Base-by-base conservation (phyloP, 2,888 invertebrate species). In the Diadegma fenestrale region DNA sequence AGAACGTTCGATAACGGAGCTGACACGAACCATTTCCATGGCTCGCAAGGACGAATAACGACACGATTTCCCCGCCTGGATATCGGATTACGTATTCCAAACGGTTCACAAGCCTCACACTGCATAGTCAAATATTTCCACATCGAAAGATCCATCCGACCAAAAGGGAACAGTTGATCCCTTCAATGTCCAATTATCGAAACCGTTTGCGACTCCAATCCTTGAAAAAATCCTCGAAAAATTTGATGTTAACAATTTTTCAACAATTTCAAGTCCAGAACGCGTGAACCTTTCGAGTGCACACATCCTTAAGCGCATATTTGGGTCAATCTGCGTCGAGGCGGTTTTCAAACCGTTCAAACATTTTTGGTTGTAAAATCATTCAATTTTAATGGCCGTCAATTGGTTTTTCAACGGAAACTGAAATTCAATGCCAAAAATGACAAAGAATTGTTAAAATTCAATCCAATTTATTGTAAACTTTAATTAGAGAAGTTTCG, bases 1-100 rank as follows among this genome's bases (percentile, higher is more conserved):
- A 79, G 26, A 83, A 69, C 45, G 26, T 6, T 58, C 64, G 64
- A 41, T 66, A 66, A 66, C 64, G 41, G 33, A n/a, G 41, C 64
- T 66, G 41, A 66, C 64, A 58, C 14, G 58, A 58, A 58, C 26
- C 14, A 58, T 58, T 58, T 58, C 14, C 58, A 58, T 22, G 14
- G 58, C 58, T 58, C 26, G 26, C 26, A 14, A 58, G 26, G 26
- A 58, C 58, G 58, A 58, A 58, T 54, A 26, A n/a, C n/a, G 22
- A 19, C 10, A 66, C n/a, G 19, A 66, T 37, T 22, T 14, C n/a
- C 19, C 19, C 5, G 64, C 1, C 37, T 22, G 14, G 19, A 12
- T 66, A 41, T n/a, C 10, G 64, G 41, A 14, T 12, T 3, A 66
- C 64, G 37, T 66, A 22, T 41, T 22, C 37, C 19, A 66, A 66